Conservation (phyloP, 2,113 vertebrate genomes). For the Charina bottae region DNA sequence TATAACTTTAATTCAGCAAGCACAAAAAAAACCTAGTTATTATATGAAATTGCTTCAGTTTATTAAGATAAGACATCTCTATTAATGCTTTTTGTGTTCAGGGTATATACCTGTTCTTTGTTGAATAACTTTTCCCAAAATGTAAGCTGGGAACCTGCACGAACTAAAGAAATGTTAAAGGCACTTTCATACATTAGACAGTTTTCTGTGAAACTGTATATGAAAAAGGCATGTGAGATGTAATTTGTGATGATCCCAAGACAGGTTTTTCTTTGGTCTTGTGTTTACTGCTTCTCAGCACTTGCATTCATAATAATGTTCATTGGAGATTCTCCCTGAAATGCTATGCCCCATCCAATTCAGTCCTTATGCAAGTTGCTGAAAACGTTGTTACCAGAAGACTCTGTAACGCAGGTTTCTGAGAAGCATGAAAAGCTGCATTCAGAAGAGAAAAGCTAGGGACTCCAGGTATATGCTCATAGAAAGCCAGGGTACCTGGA, state of each 20-base stretch:
- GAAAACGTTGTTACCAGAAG: neutral
- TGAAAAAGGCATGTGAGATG: neutral
- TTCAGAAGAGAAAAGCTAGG: neutral
- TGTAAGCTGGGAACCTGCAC: neutral
- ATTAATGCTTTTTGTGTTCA: neutral
- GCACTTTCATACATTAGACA: neutral
- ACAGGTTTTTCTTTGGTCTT: neutral
- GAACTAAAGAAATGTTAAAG: neutral
- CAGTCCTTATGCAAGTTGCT: neutral
- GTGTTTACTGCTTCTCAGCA: neutral
- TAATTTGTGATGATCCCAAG: neutral
- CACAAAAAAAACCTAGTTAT: neutral
- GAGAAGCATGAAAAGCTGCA: neutral
- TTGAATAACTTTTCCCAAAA: neutral
- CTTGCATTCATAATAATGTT: neutral
- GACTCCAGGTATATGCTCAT: neutral
- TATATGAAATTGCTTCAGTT: fast-evolving
- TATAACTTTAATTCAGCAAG: conserved; percentile 22
- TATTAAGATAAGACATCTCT: conserved; percentile 17
- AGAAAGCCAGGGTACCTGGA: neutral
- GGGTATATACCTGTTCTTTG: neutral
- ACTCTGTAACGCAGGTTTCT: neutral
- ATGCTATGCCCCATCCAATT: neutral
- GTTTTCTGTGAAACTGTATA: neutral
- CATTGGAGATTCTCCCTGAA: neutral